A percentile compares a stretch with the other conserved stretches of the same genome.
Evolutionary conservation across 2,797 vertebrate genomes (phyloP).

Genomic region (Alauda arvensis): DNA sequence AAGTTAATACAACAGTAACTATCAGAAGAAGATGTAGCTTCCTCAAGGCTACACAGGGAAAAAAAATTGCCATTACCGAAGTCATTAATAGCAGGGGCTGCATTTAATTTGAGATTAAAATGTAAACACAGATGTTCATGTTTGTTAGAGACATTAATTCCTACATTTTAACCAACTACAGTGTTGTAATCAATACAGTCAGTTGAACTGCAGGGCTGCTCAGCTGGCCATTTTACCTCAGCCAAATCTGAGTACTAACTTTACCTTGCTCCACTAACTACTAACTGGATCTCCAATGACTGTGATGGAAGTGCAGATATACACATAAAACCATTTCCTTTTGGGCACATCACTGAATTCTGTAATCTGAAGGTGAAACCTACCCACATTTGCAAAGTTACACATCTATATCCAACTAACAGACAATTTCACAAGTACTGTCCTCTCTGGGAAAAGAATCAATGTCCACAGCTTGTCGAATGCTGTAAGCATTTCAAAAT

Average conservation of each 20-base stretch:
- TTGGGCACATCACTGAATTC: not conserved
- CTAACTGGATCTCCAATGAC: not conserved
- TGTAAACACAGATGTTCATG: not conserved
- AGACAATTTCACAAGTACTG: not conserved
- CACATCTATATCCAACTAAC: not conserved
- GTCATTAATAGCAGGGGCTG: not conserved
- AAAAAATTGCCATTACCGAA: not conserved
- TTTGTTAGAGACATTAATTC: not conserved
- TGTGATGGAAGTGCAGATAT: not conserved
- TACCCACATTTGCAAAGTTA: not conserved
- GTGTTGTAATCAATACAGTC: not conserved
- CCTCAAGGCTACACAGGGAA: not conserved
- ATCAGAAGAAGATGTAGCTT: not conserved
- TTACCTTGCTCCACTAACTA: not conserved
- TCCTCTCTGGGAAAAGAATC: not conserved
- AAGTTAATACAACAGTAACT: not conserved
- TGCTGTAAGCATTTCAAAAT: not conserved
- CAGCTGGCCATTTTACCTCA: not conserved
- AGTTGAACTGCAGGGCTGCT: not conserved
- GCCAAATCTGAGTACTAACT: not conserved
- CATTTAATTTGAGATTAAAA: not conserved
- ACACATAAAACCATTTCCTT: not conserved
- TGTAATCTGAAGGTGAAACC: not conserved
- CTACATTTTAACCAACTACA: not conserved
- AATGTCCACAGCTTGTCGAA: not conserved